phyloP scores from a whole-genome alignment of 2,113 vertebrate species.

The Phalacrocorax pelagicus region DNA sequence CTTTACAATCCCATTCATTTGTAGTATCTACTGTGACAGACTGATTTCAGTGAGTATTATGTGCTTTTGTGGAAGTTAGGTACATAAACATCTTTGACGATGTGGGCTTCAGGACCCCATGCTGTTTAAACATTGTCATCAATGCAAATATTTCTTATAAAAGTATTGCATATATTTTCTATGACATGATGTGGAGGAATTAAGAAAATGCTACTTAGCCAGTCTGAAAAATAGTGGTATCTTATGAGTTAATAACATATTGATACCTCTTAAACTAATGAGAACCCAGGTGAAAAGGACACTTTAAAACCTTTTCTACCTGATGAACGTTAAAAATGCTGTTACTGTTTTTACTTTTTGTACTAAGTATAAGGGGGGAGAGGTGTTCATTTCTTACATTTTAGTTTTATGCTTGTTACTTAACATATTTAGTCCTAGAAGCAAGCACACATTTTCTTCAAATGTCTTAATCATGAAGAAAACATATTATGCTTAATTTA shows the following conservation, averaged over 20 bases:
- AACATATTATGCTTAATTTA: not conserved
- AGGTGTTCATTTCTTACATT: not conserved
- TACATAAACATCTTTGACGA: not conserved
- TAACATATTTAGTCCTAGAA: not conserved
- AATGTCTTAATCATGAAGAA: not conserved
- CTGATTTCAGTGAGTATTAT: not conserved
- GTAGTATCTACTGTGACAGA: not conserved
- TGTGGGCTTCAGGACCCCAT: not conserved
- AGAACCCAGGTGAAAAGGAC: not conserved
- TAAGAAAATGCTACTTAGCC: not conserved
- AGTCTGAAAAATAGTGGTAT: not conserved
- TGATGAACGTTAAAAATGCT: not conserved
- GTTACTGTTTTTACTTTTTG: not conserved
- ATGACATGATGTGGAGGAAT: not conserved
- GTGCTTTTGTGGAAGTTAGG: not conserved
- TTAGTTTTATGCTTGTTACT: not conserved
- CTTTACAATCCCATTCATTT: not conserved
- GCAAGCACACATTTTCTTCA: not conserved
- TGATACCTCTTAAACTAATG: not conserved
- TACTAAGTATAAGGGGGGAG: not conserved
- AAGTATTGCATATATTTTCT: not conserved
- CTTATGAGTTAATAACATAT: not conserved
- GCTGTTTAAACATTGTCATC: not conserved
- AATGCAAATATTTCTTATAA: not conserved
- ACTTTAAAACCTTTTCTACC: not conserved